Percentiles rank a stretch among this genome's conserved stretches.
These are phyloP conservation scores for Caenorhabditis parvicauda DNA, from an alignment of 2,888 invertebrate species.

Conservation along the genomic window DNA sequence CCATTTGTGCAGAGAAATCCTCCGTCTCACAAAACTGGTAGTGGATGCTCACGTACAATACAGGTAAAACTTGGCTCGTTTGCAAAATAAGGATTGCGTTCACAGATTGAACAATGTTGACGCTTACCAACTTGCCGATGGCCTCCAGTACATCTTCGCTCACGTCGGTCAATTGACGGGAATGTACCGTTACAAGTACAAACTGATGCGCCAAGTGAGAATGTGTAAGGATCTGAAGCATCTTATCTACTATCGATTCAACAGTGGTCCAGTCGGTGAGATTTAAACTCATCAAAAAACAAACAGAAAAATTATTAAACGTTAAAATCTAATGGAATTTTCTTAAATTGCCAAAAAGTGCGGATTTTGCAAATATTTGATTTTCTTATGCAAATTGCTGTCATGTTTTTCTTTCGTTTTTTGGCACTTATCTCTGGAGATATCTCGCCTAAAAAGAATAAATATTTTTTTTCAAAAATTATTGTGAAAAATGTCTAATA, in stretches of 20 bases:
- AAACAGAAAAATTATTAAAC: background rate
- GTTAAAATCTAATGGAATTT: no score
- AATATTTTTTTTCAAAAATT: background rate
- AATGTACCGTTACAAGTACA: constrained; percentile 80
- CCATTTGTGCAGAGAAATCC: constrained; percentile 96
- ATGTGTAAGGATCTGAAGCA: constrained; percentile 99
- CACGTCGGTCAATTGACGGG: constrained; percentile 98
- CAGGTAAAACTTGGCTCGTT: constrained; percentile 66
- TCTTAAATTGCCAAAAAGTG: background rate
- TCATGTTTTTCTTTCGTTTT: no score
- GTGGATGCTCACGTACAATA: constrained; percentile 99
- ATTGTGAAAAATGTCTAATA: background rate
- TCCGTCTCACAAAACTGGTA: constrained; percentile 94
- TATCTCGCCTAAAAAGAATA: no score
- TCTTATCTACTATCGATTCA: constrained; percentile 87
- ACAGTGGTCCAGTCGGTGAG: constrained; percentile 60
- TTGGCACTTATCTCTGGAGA: no score
- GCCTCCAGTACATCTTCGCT: constrained; percentile 96
- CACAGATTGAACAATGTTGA: constrained; percentile 87
- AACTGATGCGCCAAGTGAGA: constrained; percentile 67
- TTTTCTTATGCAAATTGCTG: no score
- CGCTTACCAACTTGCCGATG: constrained; percentile 94
- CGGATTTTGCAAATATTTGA: no score
- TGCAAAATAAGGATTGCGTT: background rate
- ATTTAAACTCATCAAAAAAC: background rate